phyloP scores from a whole-genome alignment of 2,113 vertebrate species.

The Chlorodrepanis virens region DNA sequence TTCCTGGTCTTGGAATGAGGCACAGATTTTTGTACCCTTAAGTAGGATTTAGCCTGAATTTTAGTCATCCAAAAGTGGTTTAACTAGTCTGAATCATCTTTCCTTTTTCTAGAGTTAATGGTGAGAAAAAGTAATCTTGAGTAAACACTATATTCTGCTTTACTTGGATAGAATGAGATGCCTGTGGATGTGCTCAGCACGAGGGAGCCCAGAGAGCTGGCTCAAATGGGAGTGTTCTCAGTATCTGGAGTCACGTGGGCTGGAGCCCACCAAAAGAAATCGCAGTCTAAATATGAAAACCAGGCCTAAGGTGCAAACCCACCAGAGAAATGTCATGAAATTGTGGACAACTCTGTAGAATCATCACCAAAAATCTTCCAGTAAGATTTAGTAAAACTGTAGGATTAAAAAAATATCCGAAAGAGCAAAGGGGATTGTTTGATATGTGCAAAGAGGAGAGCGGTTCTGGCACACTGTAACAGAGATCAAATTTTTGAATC shows the following conservation, averaged over 20 bases:
- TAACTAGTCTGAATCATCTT: not conserved
- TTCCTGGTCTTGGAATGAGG: not conserved
- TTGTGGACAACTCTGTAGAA: not conserved
- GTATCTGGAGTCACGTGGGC: not conserved
- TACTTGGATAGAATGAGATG: not conserved
- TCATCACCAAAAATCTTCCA: not conserved
- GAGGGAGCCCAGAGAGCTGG: not conserved
- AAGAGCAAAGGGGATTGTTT: not conserved
- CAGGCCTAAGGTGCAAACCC: not conserved
- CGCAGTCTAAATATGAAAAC: not conserved
- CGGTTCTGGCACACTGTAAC: not conserved
- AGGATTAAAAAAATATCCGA: not conserved
- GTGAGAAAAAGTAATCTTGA: not conserved
- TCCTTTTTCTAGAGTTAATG: not conserved
- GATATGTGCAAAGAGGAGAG: not conserved
- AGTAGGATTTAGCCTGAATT: not conserved
- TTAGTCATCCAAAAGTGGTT: not conserved
- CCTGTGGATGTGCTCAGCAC: not conserved
- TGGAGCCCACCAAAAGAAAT: not conserved
- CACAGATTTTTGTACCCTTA: not conserved
- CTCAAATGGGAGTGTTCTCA: not conserved
- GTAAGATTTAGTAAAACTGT: not conserved
- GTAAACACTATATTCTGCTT: not conserved
- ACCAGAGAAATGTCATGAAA: not conserved
- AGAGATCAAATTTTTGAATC: conserved; percentile 40